Evolutionary conservation across 2,888 invertebrate species (phyloP).

Genomic region (Phlogophora meticulosa): DNA sequence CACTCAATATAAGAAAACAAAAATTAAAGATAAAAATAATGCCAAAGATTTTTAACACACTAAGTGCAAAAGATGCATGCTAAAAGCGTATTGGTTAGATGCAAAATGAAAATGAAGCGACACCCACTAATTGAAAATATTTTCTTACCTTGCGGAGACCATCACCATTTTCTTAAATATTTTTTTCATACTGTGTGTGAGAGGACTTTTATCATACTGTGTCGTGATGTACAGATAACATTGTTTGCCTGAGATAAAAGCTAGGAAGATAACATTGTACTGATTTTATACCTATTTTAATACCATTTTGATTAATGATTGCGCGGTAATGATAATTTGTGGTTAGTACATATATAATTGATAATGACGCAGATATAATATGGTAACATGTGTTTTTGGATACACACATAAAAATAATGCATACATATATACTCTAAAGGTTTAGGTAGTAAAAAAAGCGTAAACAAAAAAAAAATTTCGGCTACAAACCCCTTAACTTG

Average conservation of each 20-base stretch:
- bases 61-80: conserved; percentile 48
- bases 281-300: conserved; percentile 65
- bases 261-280: conserved; percentile 76
- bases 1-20: neutral
- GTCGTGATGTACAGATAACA: conserved; percentile 57
- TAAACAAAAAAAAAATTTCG: no score
- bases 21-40: neutral
- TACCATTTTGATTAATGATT: conserved; percentile 48
- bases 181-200: conserved; percentile 65
- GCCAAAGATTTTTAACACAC: conserved; percentile 31
- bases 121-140: conserved; percentile 67
- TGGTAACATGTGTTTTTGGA: conserved; percentile 16
- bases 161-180: conserved; percentile 80
- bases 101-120: conserved; percentile 80
- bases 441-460: no score
- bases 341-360: conserved; percentile 31
- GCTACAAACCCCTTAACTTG: no score
- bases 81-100: conserved; percentile 50
- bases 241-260: conserved; percentile 67
- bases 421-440: no score
- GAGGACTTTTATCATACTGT: conserved; percentile 61
- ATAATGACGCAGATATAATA: conserved; percentile 39
- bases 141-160: conserved; percentile 85
- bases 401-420: conserved; percentile 37
- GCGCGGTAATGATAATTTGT: conserved; percentile 47